Evolutionary conservation across 2,888 invertebrate genomes (phyloP).

Genomic region (Calephelis perditalis): DNA sequence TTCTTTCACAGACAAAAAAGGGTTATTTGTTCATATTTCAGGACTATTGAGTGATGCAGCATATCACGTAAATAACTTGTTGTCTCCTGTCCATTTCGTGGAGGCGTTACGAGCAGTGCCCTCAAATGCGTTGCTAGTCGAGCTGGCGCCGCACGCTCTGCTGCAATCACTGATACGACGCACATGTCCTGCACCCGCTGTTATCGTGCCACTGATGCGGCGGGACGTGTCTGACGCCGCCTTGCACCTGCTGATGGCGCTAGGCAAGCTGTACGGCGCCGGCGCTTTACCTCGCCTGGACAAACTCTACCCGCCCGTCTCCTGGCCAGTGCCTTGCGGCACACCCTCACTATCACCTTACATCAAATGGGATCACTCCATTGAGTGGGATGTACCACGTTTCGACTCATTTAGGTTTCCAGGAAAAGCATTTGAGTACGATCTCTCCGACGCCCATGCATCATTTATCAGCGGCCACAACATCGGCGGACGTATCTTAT

Average conservation of each 20-base stretch:
- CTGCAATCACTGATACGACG: slow-evolving; percentile 96
- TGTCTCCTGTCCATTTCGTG: slow-evolving; percentile 11
- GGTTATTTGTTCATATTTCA: background rate
- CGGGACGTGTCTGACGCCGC: slow-evolving; percentile 86
- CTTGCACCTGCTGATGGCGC: slow-evolving; percentile 84
- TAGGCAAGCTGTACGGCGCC: slow-evolving; percentile 87
- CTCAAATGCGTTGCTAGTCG: slow-evolving; percentile 81
- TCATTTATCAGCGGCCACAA: slow-evolving; percentile 89
- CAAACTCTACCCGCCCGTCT: slow-evolving; percentile 85
- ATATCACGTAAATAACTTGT: slow-evolving; percentile 15
- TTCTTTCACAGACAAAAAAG: no score
- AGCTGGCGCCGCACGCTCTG: slow-evolving; percentile 97
- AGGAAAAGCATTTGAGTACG: slow-evolving; percentile 86
- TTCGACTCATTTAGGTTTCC: slow-evolving; percentile 84
- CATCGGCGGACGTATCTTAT: slow-evolving; percentile 95
- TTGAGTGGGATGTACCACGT: slow-evolving; percentile 91
- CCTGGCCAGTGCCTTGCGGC: slow-evolving; percentile 92
- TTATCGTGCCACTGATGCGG: slow-evolving; percentile 92
- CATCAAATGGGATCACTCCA: slow-evolving; percentile 95
- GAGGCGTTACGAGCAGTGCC: slow-evolving; percentile 12
- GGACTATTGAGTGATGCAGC: slow-evolving; percentile 6
- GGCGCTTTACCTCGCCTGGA: slow-evolving; percentile 87
- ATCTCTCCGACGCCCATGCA: slow-evolving; percentile 85
- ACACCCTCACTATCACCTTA: slow-evolving; percentile 93
- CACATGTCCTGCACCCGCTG: slow-evolving; percentile 85